A percentile compares a stretch with the other conserved stretches of the same genome.
Conservation (phyloP, 2,888 invertebrate genomes). For the Caenorhabditis sp. region DNA sequence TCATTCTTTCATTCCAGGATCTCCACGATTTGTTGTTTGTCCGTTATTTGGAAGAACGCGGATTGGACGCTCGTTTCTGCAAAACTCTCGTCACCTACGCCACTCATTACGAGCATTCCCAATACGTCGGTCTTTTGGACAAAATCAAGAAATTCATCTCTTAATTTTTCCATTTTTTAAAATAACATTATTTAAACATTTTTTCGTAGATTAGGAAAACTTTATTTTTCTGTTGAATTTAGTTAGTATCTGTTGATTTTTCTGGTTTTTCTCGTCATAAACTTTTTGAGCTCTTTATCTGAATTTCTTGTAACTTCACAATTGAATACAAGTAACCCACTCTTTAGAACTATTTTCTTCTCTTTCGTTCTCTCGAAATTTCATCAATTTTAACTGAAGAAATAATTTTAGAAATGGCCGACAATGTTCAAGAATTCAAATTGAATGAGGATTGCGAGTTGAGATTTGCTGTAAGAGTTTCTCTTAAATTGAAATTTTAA, state of each 20-base stretch:
- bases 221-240: background rate
- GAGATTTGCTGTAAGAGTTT: conserved; percentile 63
- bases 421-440: conserved; percentile 40
- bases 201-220: background rate
- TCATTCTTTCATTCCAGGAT: conserved; percentile 33
- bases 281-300: background rate
- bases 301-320: too few relatives aligned
- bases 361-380: too few relatives aligned
- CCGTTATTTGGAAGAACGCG: conserved; percentile 94
- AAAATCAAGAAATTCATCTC: conserved; percentile 84
- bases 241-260: background rate
- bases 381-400: background rate
- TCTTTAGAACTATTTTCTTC: background rate
- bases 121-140: conserved; percentile 88
- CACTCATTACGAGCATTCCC: conserved; percentile 89
- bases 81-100: conserved; percentile 87
- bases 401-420: conserved; percentile 12
- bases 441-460: conserved; percentile 67
- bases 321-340: background rate
- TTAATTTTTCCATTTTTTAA: background rate
- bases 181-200: background rate
- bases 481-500: too few relatives aligned
- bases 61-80: conserved; percentile 89
- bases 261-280: background rate
- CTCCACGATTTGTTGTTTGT: conserved; percentile 76